Evolutionary conservation across 2,888 invertebrate genomes (phyloP).

Genomic region (Drosophila anomalipes): DNA sequence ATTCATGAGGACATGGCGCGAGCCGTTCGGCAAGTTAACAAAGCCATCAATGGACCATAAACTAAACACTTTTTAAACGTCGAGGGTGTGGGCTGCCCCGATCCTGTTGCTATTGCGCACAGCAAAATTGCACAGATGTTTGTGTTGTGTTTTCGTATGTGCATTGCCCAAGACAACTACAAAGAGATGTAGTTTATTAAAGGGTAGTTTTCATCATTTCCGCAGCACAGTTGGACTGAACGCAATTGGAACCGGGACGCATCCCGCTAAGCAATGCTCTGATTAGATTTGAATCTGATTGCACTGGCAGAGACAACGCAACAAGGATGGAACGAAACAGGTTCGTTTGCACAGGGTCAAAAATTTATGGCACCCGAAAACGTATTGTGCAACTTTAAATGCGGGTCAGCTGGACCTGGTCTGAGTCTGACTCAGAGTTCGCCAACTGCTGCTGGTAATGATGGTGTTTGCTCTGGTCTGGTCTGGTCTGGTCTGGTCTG

Average conservation of each 20-base stretch:
- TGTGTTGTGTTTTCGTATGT: conserved; percentile 30
- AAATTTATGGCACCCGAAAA: conserved; percentile 83
- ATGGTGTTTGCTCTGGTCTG: conserved; percentile 41
- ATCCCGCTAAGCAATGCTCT: conserved; percentile 65
- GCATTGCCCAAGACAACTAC: conserved; percentile 36
- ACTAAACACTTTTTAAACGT: conserved; percentile 84
- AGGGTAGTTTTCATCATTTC: conserved; percentile 85
- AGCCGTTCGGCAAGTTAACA: conserved; percentile 82
- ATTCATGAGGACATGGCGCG: conserved; percentile 56
- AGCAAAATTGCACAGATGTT: conserved; percentile 82
- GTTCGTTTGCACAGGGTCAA: conserved; percentile 57
- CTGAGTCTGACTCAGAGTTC: conserved; percentile 5
- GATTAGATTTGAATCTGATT: conserved; percentile 80
- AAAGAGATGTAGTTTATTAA: conserved; percentile 70
- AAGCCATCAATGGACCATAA: conserved; percentile 84
- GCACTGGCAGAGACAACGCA: conserved; percentile 45
- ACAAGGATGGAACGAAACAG: conserved; percentile 54
- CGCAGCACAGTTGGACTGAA: conserved; percentile 71
- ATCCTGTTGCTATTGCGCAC: conserved; percentile 29
- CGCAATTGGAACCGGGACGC: conserved; percentile 66
- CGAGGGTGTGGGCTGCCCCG: conserved; percentile 41
- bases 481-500: not conserved
- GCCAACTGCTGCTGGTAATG: conserved; percentile 60
- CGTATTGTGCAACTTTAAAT: conserved; percentile 84
- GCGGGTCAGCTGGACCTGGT: conserved; percentile 67